Conservation (phyloP, 2,888 invertebrate species). For the Ypsolopha sequella region DNA sequence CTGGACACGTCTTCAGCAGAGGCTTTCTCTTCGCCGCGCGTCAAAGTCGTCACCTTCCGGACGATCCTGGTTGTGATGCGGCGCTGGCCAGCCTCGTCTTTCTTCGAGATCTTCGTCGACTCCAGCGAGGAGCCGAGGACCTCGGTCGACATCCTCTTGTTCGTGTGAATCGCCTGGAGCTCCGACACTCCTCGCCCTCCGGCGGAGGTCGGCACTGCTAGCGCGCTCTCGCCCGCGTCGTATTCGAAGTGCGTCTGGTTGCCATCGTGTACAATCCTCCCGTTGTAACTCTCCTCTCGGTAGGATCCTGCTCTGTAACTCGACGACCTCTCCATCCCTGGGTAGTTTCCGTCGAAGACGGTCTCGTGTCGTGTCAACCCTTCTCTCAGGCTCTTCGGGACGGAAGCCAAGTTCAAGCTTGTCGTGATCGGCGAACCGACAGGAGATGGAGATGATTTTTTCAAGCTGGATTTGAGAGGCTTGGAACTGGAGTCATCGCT, state of each 20-base stretch:
- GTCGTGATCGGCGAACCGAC: slow-evolving; percentile 75
- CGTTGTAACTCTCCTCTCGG: slow-evolving; percentile 56
- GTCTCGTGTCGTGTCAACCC: slow-evolving; percentile 62
- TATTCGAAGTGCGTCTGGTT: slow-evolving; percentile 66
- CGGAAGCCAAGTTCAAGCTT: slow-evolving; percentile 69
- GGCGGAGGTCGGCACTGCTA: slow-evolving; percentile 54
- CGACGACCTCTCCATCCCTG: slow-evolving; percentile 53
- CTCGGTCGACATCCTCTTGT: slow-evolving; percentile 86
- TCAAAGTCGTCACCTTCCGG: slow-evolving; percentile 89
- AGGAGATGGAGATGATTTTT: slow-evolving; percentile 54
- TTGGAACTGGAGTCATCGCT: slow-evolving; percentile 62
- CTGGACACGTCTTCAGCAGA: slow-evolving; percentile 77
- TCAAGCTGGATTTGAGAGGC: slow-evolving; percentile 64
- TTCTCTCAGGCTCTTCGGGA: slow-evolving; percentile 66
- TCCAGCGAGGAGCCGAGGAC: slow-evolving; percentile 87
- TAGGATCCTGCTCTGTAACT: slow-evolving; percentile 53
- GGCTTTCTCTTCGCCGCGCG: slow-evolving; percentile 86
- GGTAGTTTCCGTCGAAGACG: slow-evolving; percentile 61
- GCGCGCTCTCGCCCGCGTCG: slow-evolving; percentile 47
- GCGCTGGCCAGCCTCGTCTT: slow-evolving; percentile 82
- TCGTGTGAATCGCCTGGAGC: slow-evolving; percentile 84
- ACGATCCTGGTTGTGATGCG: slow-evolving; percentile 89
- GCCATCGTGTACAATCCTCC: slow-evolving; percentile 58
- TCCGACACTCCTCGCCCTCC: slow-evolving; percentile 61
- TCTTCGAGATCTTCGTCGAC: slow-evolving; percentile 85